phyloP scores from a whole-genome alignment of 2,797 vertebrate species.

The Chaunax sp. region DNA sequence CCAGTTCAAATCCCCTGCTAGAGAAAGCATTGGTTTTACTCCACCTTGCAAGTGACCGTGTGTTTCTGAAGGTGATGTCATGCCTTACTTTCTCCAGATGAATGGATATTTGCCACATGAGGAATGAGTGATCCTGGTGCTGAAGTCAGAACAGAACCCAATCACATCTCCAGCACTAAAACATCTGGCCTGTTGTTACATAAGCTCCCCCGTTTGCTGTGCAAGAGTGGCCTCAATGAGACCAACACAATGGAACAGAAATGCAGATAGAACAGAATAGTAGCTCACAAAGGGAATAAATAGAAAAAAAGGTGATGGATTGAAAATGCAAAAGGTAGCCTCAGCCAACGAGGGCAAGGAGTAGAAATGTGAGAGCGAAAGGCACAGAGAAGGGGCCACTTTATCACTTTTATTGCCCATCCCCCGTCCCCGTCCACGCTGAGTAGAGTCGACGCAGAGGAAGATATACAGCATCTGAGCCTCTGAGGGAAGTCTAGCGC shows the following conservation, averaged over 20 bases:
- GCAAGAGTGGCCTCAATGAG: slow-evolving; percentile 31
- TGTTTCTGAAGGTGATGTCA: not conserved
- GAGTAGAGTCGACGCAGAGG: slow-evolving; percentile 52
- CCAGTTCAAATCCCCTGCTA: not conserved
- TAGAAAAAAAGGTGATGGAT: slow-evolving; percentile 4
- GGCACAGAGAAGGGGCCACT: slow-evolving; percentile 36
- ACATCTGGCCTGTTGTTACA: slow-evolving; percentile 58
- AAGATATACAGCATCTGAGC: slow-evolving; percentile 60
- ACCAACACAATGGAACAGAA: slow-evolving; percentile 24
- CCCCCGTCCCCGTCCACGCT: slow-evolving; percentile 40
- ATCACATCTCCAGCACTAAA: slow-evolving; percentile 20
- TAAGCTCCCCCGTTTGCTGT: slow-evolving; percentile 46
- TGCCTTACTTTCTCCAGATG: not conserved
- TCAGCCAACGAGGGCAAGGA: slow-evolving; percentile 20
- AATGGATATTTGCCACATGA: not conserved
- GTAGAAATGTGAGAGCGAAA: slow-evolving; percentile 32
- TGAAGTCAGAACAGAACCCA: slow-evolving; percentile 32
- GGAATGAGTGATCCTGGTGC: slow-evolving; percentile 21
- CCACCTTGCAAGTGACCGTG: not conserved
- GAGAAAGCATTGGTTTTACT: not conserved
- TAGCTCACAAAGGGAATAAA: not conserved
- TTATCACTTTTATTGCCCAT: slow-evolving; percentile 68
- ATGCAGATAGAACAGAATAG: slow-evolving; percentile 13
- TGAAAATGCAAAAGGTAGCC: slow-evolving; percentile 18
- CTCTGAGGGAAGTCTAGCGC: slow-evolving; percentile 45